These are phyloP conservation scores for Coremacera marginata DNA, from an alignment of 2,888 invertebrate genomes.

Conservation along the genomic window DNA sequence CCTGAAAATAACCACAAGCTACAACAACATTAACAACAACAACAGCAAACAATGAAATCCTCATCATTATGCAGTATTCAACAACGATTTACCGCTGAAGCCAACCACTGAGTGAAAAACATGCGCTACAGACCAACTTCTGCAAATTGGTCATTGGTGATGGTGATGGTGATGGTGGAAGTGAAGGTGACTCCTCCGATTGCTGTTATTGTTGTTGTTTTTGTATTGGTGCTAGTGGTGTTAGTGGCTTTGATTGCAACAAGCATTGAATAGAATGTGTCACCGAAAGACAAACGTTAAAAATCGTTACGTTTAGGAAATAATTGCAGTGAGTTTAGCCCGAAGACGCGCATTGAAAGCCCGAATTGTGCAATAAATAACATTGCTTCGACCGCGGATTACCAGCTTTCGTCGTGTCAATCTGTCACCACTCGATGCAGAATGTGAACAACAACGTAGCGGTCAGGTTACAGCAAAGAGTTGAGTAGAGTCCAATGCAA, in stretches of 20 bases:
- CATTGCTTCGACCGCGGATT: conserved; percentile 43
- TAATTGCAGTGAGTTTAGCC: conserved; percentile 39
- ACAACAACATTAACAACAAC: conserved; percentile 4
- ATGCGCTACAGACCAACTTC: neutral
- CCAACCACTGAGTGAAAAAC: neutral
- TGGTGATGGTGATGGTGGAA: neutral
- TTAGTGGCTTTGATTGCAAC: conserved; percentile 27
- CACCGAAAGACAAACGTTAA: conserved; percentile 37
- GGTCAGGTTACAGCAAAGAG: neutral
- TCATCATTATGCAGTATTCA: neutral
- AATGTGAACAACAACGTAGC: neutral
- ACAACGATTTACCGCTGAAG: neutral
- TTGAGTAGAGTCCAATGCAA: conserved; percentile 26
- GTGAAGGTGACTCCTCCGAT: conserved; percentile 13
- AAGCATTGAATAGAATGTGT: conserved; percentile 22
- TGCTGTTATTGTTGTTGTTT: conserved; percentile 4
- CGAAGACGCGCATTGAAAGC: conserved; percentile 22
- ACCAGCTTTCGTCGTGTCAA: conserved; percentile 43
- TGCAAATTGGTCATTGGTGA: conserved; percentile 34
- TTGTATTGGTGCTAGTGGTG: neutral
- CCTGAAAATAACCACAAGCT: conserved; percentile 12
- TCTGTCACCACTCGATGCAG: conserved; percentile 45
- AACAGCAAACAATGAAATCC: neutral
- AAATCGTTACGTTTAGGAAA: conserved; percentile 38
- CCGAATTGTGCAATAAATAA: conserved; percentile 50